Base-by-base conservation (phyloP, 2,113 vertebrate species). In the Oreocharis arfaki region DNA sequence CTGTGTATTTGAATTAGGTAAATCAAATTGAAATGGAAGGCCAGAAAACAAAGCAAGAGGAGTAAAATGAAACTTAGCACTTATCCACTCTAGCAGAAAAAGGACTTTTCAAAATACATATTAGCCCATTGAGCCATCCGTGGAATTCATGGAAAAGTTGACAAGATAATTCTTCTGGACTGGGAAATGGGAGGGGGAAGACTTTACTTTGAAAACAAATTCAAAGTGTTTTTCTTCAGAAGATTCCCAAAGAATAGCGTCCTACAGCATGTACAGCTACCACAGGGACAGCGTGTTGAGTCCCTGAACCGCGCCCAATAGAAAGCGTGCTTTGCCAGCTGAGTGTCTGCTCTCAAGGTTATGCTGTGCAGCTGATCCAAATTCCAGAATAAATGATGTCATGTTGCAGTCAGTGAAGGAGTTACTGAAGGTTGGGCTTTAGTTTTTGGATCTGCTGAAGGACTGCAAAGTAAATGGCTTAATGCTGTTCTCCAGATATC, bases 1-100 rank as follows among this genome's bases (percentile, higher is more conserved):
- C 73, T 76, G 11, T 33, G 6, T 87, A 63, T 41, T 82, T 87
- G 37, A 84, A 81, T 91, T 61, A 30, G 47, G 15, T 94, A 91
- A 95, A 73, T 57, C 53, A 60, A 69, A 61, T 60, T 73, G 49
- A 86, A 39, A 87, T 65, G 46, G 55, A 96, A 97, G 96, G 64
- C 21, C 84, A 64, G 74, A 90, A 93, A 92, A 79, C 30, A 73
- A 73, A 73, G 14, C 12, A 85, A 87, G 68, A 52, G 30, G 30
- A 57, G 32, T 63, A 33, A 87, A 91, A 37, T 50, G 61, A 89
- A 94, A 42, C 27, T 92, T 84, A 35, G 57, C 16, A 10, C 16
- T 50, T 44, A 37, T 44, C 46, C 74, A 41, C 27, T 21, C 9
- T 87, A 44, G 67, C 33, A 52, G 69, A 63, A 91, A 91, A 70